Conservation (phyloP, 2,888 invertebrate species). For the Eristalinus aeneus region DNA sequence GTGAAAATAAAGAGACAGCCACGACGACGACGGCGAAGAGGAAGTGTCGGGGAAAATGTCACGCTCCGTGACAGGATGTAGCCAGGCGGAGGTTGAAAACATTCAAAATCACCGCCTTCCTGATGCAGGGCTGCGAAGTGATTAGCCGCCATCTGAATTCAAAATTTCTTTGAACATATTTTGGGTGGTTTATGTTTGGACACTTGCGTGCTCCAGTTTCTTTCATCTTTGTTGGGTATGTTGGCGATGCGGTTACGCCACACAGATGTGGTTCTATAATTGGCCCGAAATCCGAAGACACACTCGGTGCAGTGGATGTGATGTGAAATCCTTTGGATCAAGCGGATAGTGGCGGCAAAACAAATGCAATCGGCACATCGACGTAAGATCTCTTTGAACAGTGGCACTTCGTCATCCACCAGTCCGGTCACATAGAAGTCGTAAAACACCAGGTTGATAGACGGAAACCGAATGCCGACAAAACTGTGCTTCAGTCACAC, state of each 20-base stretch:
- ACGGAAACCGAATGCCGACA: background rate
- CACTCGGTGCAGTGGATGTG: background rate
- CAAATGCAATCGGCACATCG: no score
- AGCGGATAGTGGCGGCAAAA: no score
- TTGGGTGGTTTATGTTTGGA: background rate
- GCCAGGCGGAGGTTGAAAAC: background rate
- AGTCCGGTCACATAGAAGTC: background rate
- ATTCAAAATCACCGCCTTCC: background rate
- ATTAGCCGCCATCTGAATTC: background rate
- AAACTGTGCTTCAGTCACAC: background rate
- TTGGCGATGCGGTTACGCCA: background rate
- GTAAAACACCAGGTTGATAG: background rate
- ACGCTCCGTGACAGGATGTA: slow-evolving; percentile 67
- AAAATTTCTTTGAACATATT: background rate
- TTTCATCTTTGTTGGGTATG: background rate
- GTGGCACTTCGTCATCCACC: background rate
- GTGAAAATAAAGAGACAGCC: background rate
- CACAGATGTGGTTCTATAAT: background rate
- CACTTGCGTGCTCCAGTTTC: background rate
- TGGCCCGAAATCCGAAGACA: background rate
- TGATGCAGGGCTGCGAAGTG: background rate
- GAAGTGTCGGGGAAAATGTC: slow-evolving; percentile 65
- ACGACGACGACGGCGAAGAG: background rate
- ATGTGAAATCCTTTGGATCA: background rate
- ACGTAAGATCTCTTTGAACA: background rate